Conservation (phyloP, 2,797 vertebrate genomes). For the Bradypodion ventrale region DNA sequence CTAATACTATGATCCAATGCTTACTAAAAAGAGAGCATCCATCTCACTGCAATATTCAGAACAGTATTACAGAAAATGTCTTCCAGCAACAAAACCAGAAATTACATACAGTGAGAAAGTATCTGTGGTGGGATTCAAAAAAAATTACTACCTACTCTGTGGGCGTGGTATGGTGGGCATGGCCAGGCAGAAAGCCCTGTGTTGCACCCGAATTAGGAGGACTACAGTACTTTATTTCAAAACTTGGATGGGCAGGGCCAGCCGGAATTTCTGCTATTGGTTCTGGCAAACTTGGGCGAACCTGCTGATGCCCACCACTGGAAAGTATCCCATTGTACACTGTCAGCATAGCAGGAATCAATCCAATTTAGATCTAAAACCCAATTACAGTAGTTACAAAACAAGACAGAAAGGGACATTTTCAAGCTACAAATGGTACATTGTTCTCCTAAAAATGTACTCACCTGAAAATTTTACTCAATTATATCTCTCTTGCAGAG, state of each 20-base stretch:
- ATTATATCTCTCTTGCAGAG: neutral
- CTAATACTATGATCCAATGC: neutral
- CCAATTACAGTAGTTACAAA: constrained; percentile 13
- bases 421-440: neutral
- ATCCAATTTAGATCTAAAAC: neutral
- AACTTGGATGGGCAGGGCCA: no score
- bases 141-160: no score
- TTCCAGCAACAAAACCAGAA: constrained; percentile 1
- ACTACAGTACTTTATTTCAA: no score
- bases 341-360: neutral
- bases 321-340: no score
- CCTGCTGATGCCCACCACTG: no score
- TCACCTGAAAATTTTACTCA: neutral
- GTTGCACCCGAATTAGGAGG: no score
- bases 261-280: no score
- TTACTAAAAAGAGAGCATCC: neutral
- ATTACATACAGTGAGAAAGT: neutral
- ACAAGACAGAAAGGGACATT: constrained; percentile 12
- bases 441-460: neutral
- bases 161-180: no score
- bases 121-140: no score
- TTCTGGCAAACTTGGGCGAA: no score
- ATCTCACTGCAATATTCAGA: neutral
- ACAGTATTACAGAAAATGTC: neutral
- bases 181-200: no score